Conservation (phyloP, 2,797 vertebrate species). For the Micromesistius poutassou region DNA sequence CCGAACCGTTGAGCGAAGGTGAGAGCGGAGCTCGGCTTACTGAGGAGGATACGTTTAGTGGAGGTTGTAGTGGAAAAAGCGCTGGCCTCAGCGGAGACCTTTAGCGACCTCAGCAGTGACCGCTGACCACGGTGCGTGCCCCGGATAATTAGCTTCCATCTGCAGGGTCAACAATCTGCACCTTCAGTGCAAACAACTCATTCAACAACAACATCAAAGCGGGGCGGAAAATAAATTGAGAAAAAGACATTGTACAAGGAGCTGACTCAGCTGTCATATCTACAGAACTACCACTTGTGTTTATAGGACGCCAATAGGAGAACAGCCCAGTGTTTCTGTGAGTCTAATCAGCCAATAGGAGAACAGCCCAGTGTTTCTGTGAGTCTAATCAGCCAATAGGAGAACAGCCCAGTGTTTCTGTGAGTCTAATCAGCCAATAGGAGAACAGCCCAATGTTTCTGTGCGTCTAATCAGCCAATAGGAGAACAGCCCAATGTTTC, state of each 20-base stretch:
- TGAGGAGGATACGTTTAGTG: background rate
- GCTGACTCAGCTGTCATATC: conserved; percentile 1
- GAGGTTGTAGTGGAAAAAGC: background rate
- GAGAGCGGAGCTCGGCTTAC: background rate
- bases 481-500: background rate
- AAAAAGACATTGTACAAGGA: background rate
- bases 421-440: background rate
- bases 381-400: background rate
- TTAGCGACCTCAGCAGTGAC: background rate
- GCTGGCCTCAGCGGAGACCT: background rate
- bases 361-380: background rate
- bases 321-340: background rate
- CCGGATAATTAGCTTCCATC: conserved; percentile 20
- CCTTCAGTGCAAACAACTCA: conserved; percentile 22
- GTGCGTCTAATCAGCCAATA: too few relatives aligned
- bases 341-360: background rate
- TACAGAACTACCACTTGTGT: background rate
- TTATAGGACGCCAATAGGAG: background rate
- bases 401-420: background rate
- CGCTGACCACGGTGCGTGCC: background rate
- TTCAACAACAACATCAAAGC: background rate
- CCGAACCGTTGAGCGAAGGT: background rate
- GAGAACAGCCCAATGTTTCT: too few relatives aligned
- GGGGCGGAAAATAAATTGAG: background rate
- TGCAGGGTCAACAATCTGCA: conserved; percentile 16